Evolutionary conservation across 2,888 invertebrate species (phyloP), one percentile per base, ranked within the genome.

Genomic region (Aspidapion aeneum): DNA sequence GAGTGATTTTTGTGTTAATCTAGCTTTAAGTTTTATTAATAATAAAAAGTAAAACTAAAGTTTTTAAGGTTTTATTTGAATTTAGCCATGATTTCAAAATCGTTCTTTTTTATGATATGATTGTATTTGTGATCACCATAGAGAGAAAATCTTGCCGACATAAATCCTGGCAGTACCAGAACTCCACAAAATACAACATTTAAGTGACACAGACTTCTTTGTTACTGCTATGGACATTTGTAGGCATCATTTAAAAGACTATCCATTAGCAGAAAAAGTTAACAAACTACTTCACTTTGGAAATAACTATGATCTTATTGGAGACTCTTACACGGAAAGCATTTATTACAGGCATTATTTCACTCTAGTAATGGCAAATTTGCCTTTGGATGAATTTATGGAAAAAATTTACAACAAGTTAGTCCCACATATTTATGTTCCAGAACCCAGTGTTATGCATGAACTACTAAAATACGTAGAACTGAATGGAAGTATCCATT

Each of bases 201-300:
- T 84, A 0, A 83, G 82, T 2, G 94, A 94, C 74, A 86, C 85
- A 0, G 82, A 82, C 69, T 96, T 96, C 79, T 96, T 96, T 75
- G 82, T 86, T 19, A 87, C 87, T 0, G 94, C 94, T 1, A 96
- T 96, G 93, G 88, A 90, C 62, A 81, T 91, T 1, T 90, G 91
- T 71, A 84, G 86, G 60, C 85, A 88, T 74, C 87, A 89, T 74
- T 81, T 91, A 68, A 78, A 85, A 75, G 88, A 93, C 78, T 81
- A 87, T 65, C 80, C 82, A 1, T 72, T 92, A 70, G 94, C 90
- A 0, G 85, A 88, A 69, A 83, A 86, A 68, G 79, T 96, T 2
- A 85, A 96, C 74, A 80, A 84, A 0, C 76, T 95, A 1, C 78
- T 95, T 16, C 86, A 91, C 77, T 83, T 84, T 57, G 89, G 85